Evolutionary conservation across 2,888 invertebrate species (phyloP).

Genomic region (Philhelius pedissequus): DNA sequence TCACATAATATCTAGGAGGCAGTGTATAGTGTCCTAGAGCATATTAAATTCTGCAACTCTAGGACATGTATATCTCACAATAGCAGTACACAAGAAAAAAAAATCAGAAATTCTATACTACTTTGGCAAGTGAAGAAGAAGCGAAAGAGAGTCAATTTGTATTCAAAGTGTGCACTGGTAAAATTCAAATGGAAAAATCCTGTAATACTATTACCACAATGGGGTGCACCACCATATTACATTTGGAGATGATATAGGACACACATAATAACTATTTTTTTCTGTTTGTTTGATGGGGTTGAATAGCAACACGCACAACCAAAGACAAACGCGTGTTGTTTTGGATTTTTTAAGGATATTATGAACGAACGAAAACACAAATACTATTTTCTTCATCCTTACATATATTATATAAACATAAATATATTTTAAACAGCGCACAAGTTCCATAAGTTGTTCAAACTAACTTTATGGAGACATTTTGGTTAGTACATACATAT

Average conservation of each 20-base stretch:
- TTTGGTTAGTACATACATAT: too few species aligned
- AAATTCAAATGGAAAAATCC: constrained; percentile 67
- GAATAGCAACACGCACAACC: constrained; percentile 58
- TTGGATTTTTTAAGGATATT: constrained; percentile 58
- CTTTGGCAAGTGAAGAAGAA: not conserved
- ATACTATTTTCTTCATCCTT: not conserved
- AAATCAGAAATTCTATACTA: not conserved
- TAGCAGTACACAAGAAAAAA: not conserved
- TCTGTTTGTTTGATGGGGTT: not conserved
- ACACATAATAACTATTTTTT: not conserved
- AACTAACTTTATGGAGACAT: not conserved
- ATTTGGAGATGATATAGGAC: not conserved
- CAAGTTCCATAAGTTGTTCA: not conserved
- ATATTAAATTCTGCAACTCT: constrained; percentile 53
- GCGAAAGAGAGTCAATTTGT: constrained; percentile 60
- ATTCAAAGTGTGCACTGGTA: constrained; percentile 64
- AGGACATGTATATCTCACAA: not conserved
- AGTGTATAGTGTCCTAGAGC: constrained; percentile 50
- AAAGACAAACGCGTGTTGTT: constrained; percentile 61
- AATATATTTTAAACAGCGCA: constrained; percentile 30
- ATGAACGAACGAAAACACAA: constrained; percentile 9
- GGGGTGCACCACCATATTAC: constrained; percentile 42
- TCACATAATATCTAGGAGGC: constrained; percentile 58
- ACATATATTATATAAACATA: not conserved
- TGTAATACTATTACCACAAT: constrained; percentile 53